Conservation (phyloP, 2,888 invertebrate genomes). For the Cosmopolites sordidus region DNA sequence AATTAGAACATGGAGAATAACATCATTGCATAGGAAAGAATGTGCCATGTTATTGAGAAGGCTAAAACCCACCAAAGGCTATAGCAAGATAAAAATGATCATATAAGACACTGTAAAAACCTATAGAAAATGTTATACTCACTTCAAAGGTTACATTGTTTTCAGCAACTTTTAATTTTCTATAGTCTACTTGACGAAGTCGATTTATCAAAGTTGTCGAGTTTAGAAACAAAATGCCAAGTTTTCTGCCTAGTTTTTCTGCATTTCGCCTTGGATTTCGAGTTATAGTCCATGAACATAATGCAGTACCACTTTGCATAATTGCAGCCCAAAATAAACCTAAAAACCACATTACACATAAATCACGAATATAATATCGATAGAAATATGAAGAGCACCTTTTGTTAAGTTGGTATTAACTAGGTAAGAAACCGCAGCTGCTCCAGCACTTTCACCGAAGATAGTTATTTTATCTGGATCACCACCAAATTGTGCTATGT, state of each 20-base stretch:
- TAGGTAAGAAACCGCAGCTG: background rate
- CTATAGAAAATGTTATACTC: background rate
- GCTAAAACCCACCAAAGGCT: too few species aligned
- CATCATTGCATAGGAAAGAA: too few species aligned
- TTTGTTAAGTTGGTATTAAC: background rate
- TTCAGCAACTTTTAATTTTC: constrained; percentile 20
- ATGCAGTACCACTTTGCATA: constrained; percentile 32
- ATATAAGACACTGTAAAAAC: too few species aligned
- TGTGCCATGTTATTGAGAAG: too few species aligned
- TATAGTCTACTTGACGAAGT: constrained; percentile 25
- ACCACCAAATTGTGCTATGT: constrained; percentile 44
- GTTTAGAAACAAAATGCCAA: constrained; percentile 23
- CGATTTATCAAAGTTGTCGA: constrained; percentile 24
- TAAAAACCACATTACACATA: constrained; percentile 7
- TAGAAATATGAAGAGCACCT: too few species aligned
- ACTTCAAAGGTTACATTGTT: constrained; percentile 7
- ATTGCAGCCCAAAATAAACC: constrained; percentile 34
- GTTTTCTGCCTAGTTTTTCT: constrained; percentile 19
- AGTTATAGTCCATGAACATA: constrained; percentile 31
- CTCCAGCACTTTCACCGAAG: background rate
- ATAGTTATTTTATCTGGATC: background rate
- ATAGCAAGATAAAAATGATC: too few species aligned
- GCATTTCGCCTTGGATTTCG: constrained; percentile 23
- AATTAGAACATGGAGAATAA: too few species aligned
- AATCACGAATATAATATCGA: too few species aligned